These are phyloP conservation scores for Nomada ruficornis DNA, from an alignment of 2,888 invertebrate genomes.

Conservation along the genomic window DNA sequence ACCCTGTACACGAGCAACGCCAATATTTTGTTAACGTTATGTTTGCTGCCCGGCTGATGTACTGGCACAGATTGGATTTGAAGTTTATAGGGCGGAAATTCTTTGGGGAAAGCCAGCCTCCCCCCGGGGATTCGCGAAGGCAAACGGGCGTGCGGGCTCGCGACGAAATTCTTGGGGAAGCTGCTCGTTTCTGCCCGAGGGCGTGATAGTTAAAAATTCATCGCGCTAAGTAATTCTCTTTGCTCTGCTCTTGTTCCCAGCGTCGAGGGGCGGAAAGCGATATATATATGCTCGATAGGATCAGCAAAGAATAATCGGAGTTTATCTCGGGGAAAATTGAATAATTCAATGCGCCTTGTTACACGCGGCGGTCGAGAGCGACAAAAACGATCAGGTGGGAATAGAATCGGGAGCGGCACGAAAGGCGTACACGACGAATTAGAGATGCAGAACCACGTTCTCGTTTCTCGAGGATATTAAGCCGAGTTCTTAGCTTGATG, in stretches of 20 bases:
- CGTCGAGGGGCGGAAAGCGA: neutral
- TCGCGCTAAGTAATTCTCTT: constrained; percentile 48
- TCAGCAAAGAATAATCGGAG: neutral
- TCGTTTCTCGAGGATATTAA: constrained; percentile 71
- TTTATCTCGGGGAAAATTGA: neutral
- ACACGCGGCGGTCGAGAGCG: neutral
- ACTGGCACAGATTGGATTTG: constrained; percentile 83
- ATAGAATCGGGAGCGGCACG: constrained; percentile 10
- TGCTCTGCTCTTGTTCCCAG: constrained; percentile 16
- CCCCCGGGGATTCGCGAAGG: constrained; percentile 37
- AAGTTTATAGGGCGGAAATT: constrained; percentile 83
- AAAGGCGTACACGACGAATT: constrained; percentile 69
- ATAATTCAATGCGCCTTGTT: neutral
- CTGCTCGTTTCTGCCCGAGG: constrained; percentile 12
- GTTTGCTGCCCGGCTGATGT: constrained; percentile 79
- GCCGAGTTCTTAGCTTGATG: constrained; percentile 74
- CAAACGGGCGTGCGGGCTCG: constrained; percentile 34
- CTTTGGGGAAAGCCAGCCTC: constrained; percentile 62
- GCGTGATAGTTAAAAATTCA: constrained; percentile 54
- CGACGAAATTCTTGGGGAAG: constrained; percentile 51
- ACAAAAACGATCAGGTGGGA: constrained; percentile 14
- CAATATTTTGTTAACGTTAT: constrained; percentile 82
- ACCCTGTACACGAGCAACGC: constrained; percentile 57
- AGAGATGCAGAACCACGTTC: constrained; percentile 75
- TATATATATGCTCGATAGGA: neutral